Conservation (phyloP, 2,797 vertebrate genomes). For the Macroramphosus scolopax region DNA sequence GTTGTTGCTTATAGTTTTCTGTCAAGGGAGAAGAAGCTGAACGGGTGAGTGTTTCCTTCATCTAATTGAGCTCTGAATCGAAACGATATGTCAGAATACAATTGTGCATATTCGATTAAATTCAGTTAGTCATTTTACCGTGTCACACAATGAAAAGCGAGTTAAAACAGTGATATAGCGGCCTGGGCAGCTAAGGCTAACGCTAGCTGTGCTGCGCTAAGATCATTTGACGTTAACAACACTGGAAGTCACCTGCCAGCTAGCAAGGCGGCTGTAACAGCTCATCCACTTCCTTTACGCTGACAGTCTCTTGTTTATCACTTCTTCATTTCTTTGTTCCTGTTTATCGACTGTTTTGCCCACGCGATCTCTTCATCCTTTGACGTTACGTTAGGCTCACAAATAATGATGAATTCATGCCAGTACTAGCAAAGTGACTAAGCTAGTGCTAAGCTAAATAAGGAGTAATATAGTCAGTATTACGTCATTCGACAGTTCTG, state of each 20-base stretch:
- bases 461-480: no score
- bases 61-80: no score
- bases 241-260: conserved; percentile 19
- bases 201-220: no score
- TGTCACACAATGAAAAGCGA: not conserved
- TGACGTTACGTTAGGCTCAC: not conserved
- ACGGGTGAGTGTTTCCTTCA: conserved; percentile 61
- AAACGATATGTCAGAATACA: no score
- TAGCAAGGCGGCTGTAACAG: conserved; percentile 45
- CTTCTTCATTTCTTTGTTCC: not conserved
- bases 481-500: conserved; percentile 18
- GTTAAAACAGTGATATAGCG: conserved; percentile 5
- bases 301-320: not conserved
- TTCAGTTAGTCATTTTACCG: no score
- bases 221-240: conserved; percentile 35
- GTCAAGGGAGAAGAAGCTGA: conserved; percentile 34
- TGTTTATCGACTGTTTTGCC: not conserved
- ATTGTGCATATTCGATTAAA: no score
- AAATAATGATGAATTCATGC: not conserved
- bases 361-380: not conserved
- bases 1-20: conserved; percentile 45
- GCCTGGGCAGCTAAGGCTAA: conserved; percentile 32
- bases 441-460: conserved; percentile 8
- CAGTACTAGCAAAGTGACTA: not conserved
- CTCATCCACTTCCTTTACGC: conserved; percentile 38